Evolutionary conservation across 2,888 invertebrate genomes (phyloP), one percentile per base, ranked within the genome.

Genomic region (Apotomis betuletana): DNA sequence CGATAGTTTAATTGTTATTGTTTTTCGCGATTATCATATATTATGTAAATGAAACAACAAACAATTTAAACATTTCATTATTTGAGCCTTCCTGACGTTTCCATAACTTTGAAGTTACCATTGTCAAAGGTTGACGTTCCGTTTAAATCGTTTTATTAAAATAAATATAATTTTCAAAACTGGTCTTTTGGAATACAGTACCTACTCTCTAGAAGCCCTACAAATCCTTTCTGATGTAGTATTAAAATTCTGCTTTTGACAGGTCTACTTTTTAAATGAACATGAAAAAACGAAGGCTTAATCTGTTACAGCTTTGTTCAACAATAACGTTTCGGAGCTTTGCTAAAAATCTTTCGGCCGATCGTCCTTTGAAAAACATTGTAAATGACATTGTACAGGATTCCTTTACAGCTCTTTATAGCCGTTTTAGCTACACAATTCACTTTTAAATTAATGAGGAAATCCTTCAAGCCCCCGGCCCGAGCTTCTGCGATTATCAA

Each of bases 361-460:
- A 61, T 41, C 15, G n/a, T 60, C 51, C 55, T 71, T 70, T 71
- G 27, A 67, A 54, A 60, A 70, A 49, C 65, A 65, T 36, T 64
- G 46, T 64, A 64, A 73, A 64, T 55, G 63, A 73, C 64, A 60
- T 65, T 64, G 38, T 59, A 49, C 27, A 69, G 64, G 64, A 65
- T 51, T 59, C 49, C 52, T 60, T 72, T 72, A 58, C 62, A 67
- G 41, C 57, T 44, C 61, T 72, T 72, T 63, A 67, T 51, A 38
- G 54, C 41, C 64, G 51, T 73, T 67, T 72, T 69, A 70, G 68
- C 58, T 79, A 76, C 78, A 74, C 78, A 80, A 83, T 83, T 80
- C 81, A 76, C 76, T 80, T 81, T 83, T 76, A 77, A 81, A 84
- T 85, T 84, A 85, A 85, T 81, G 80, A 86, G 83, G 78, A 82